These are phyloP conservation scores for Gryllus longicercus DNA, from an alignment of 2,888 invertebrate species.

Conservation along the genomic window DNA sequence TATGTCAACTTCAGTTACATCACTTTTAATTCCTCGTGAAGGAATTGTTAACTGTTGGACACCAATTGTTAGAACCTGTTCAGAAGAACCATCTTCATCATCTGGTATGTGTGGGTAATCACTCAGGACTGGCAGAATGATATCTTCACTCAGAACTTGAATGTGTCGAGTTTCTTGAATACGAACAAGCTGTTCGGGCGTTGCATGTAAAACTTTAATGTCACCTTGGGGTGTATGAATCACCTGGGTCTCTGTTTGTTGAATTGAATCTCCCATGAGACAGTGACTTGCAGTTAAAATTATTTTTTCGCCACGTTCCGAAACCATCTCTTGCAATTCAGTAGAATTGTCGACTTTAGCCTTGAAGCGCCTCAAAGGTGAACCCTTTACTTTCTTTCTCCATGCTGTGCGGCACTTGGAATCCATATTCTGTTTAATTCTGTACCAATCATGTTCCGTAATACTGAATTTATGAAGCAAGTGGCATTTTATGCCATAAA, in stretches of 20 bases:
- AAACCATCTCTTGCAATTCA: slow-evolving; percentile 29
- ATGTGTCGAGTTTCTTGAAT: slow-evolving; percentile 37
- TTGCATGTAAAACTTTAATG: slow-evolving; percentile 37
- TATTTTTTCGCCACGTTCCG: slow-evolving; percentile 35
- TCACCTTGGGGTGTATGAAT: slow-evolving; percentile 38
- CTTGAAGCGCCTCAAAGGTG: slow-evolving; percentile 34
- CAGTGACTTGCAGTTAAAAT: slow-evolving; percentile 34
- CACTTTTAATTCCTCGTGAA: too few relatives aligned
- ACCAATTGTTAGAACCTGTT: not conserved
- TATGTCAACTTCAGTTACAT: too few relatives aligned
- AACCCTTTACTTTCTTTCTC: slow-evolving; percentile 40
- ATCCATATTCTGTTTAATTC: slow-evolving; percentile 54
- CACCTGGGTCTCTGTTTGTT: slow-evolving; percentile 36
- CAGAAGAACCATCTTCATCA: not conserved
- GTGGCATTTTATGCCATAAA: slow-evolving; percentile 49
- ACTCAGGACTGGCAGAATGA: slow-evolving; percentile 35
- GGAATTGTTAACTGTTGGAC: too few relatives aligned
- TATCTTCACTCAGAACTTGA: slow-evolving; percentile 37
- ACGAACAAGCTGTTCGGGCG: slow-evolving; percentile 37
- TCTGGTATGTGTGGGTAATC: not conserved
- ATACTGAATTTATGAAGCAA: slow-evolving; percentile 50
- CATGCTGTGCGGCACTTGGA: slow-evolving; percentile 54
- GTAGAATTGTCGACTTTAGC: not conserved
- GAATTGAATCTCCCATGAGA: slow-evolving; percentile 31
- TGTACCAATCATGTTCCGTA: slow-evolving; percentile 52